A percentile compares a stretch with the other conserved stretches of the same genome.
phyloP scores from a whole-genome alignment of 2,888 invertebrate genomes.

The Acholoe squamosa region DNA sequence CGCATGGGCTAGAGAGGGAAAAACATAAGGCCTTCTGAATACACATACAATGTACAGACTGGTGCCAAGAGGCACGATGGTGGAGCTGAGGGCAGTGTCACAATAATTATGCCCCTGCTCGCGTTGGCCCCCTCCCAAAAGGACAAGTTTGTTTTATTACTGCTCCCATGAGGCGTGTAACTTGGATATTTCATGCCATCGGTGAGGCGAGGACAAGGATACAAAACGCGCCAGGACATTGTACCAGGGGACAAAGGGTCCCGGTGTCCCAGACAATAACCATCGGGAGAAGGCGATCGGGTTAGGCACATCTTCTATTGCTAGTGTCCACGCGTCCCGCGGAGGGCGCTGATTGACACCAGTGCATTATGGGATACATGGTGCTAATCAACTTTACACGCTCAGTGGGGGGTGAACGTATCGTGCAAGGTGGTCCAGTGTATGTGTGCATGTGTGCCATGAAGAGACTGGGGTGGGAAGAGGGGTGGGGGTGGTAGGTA shows the following conservation, averaged over 20 bases:
- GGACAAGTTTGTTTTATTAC: slow-evolving; percentile 44
- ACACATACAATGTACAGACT: background rate
- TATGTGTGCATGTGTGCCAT: background rate
- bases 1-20: too few species aligned
- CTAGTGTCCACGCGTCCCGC: slow-evolving; percentile 41
- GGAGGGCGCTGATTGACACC: slow-evolving; percentile 19
- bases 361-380: slow-evolving; percentile 13
- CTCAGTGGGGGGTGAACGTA: background rate
- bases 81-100: background rate
- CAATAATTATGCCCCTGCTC: background rate
- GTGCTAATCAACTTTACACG: slow-evolving; percentile 1
- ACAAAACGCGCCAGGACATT: background rate
- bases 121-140: slow-evolving; percentile 48
- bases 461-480: background rate
- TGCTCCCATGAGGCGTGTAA: slow-evolving; percentile 9
- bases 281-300: background rate
- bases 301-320: slow-evolving; percentile 17
- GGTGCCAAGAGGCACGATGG: background rate
- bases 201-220: background rate
- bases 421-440: background rate
- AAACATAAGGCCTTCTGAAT: too few species aligned
- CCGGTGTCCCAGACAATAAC: background rate
- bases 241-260: background rate
- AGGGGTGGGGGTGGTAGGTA: too few species aligned
- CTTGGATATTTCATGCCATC: background rate